Evolutionary conservation across 2,113 vertebrate species (phyloP).

Genomic region (Actenoides lindsayi): DNA sequence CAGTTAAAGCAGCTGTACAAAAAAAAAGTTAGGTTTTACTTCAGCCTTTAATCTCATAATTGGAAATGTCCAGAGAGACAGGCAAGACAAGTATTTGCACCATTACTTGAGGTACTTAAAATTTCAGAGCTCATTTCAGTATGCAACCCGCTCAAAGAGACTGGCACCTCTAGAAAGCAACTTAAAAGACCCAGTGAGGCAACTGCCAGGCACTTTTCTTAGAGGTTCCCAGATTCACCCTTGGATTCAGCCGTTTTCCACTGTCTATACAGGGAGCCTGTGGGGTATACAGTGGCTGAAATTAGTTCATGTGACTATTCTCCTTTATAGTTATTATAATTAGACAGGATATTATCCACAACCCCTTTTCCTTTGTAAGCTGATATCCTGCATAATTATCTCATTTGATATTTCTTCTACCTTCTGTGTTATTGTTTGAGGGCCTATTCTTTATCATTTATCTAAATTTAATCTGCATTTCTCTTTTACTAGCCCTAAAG

Average conservation of each 20-base stretch:
- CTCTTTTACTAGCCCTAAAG: conserved; percentile 40
- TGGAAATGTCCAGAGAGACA: neutral
- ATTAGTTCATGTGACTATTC: neutral
- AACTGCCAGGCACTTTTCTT: neutral
- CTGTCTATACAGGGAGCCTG: neutral
- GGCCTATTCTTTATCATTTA: conserved; percentile 33
- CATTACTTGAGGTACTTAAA: neutral
- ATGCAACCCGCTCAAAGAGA: neutral
- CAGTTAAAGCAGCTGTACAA: neutral
- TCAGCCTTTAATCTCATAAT: neutral
- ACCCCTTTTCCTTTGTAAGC: conserved; percentile 11
- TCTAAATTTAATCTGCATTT: conserved; percentile 65
- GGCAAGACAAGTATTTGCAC: neutral
- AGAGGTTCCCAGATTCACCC: neutral
- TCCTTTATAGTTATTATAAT: conserved; percentile 33
- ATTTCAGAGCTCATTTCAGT: neutral
- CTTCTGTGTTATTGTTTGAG: conserved; percentile 26
- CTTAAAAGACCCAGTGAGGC: neutral
- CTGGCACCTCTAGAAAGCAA: neutral
- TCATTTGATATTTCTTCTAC: conserved; percentile 48
- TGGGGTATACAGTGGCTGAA: neutral
- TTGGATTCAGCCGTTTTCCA: neutral
- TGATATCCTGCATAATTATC: conserved; percentile 60
- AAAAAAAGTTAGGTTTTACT: neutral
- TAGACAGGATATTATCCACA: conserved; percentile 65